Percentiles rank a stretch among this genome's conserved stretches.
These are phyloP conservation scores for Microplitis demolitor DNA, from an alignment of 1,140 invertebrate genomes.

Conservation along the genomic window DNA sequence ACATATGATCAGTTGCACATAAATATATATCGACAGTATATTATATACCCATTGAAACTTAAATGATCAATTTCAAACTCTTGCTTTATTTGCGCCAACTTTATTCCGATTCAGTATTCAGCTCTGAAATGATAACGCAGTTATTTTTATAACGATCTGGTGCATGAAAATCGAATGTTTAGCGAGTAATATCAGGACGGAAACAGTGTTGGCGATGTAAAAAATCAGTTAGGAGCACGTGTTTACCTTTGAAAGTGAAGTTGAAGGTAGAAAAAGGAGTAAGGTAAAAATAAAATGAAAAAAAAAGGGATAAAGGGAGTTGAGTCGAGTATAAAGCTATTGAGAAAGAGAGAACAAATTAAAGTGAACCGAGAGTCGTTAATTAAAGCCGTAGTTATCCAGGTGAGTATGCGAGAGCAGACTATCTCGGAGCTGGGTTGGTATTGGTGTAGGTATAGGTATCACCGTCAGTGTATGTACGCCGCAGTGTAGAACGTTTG, in stretches of 20 bases:
- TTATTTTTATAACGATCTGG: no score
- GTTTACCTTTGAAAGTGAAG: no score
- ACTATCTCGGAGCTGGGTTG: slow-evolving; percentile 5
- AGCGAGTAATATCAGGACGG: not conserved
- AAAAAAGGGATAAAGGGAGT: no score
- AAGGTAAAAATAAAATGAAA: no score
- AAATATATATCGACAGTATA: not conserved
- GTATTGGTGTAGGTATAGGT: not conserved
- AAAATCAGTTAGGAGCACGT: not conserved
- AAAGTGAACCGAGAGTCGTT: slow-evolving; percentile 8
- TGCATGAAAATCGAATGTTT: no score
- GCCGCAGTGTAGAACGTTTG: not conserved
- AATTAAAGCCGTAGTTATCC: slow-evolving; percentile 17
- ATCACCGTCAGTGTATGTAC: not conserved
- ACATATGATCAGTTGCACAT: slow-evolving; percentile 16
- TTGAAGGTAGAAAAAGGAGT: no score
- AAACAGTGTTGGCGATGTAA: not conserved
- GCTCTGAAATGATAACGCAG: no score
- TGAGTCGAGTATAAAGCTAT: not conserved
- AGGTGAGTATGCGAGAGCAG: slow-evolving; percentile 13
- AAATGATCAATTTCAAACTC: not conserved
- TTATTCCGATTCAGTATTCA: no score
- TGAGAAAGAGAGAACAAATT: not conserved
- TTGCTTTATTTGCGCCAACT: no score
- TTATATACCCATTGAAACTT: not conserved